Evolutionary conservation across 2,888 invertebrate genomes (phyloP), one percentile per base, ranked within the genome.

Genomic region (Agriopis marginaria): DNA sequence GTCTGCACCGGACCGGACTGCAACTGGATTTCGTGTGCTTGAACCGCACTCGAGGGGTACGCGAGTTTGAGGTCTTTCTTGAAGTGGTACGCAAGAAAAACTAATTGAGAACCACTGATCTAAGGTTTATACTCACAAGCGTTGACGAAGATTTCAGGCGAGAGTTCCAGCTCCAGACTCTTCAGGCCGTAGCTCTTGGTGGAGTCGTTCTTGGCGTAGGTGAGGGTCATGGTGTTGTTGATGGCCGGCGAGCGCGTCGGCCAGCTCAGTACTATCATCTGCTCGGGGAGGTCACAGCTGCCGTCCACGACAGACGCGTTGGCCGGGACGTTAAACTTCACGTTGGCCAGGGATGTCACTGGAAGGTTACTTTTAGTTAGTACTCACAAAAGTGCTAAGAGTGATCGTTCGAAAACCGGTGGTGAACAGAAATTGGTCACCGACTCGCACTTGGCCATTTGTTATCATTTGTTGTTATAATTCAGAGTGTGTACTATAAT

Each of bases 91-190:
- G n/a, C n/a, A n/a, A n/a, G n/a, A n/a, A n/a, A n/a, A n/a, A n/a
- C n/a, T n/a, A n/a, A n/a, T n/a, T n/a, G n/a, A n/a, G n/a, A n/a
- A n/a, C n/a, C n/a, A n/a, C n/a, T 23, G 17, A 23, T 23, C 1
- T 23, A 23, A 23, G 17, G 17, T 23, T 23, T 23, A 32, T 8
- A 90, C 91, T 92, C 74, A 88, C 93, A 84, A 12, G 83, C 82
- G 70, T 90, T 90, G 39, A 86, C 80, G 74, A 95, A 95, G 49
- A 90, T 84, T 75, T 95, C 86, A 0, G 87, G 79, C 4, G 84
- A 79, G 0, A 93, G 80, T 0, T 83, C 76, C 70, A 92, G 73
- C 76, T 92, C 87, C 66, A 93, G 65, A 67, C 77, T 79, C 89
- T 83, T 76, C 80, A 89, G 68, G 79, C 77, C 71, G 84, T 90